Evolutionary conservation across 2,888 invertebrate genomes (phyloP).

Genomic region (Sarcophaga carnaria): DNA sequence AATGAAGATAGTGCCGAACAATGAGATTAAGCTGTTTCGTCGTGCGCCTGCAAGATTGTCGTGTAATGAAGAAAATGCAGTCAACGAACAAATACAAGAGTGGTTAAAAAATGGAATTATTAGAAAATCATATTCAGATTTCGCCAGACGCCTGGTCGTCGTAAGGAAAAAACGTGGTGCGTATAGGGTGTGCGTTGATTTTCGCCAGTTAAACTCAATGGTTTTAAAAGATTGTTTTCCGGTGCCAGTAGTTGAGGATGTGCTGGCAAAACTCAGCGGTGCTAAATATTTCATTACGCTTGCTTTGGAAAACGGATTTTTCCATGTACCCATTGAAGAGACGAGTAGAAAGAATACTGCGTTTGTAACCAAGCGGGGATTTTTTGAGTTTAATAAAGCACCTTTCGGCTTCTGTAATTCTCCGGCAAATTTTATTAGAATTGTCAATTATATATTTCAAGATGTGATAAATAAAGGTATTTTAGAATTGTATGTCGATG

Average conservation of each 20-base stretch:
- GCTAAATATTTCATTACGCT: conserved; percentile 36
- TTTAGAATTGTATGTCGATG: neutral
- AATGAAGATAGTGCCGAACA: conserved; percentile 22
- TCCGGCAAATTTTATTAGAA: conserved; percentile 52
- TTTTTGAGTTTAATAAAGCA: conserved; percentile 52
- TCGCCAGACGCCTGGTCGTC: conserved; percentile 71
- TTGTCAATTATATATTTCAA: conserved; percentile 58
- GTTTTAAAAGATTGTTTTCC: conserved; percentile 60
- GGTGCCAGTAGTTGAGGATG: conserved; percentile 61
- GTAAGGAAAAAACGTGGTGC: conserved; percentile 69
- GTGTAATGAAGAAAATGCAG: conserved; percentile 34
- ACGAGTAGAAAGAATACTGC: conserved; percentile 41
- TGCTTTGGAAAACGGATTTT: neutral
- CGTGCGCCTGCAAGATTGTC: neutral
- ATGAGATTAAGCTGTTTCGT: conserved; percentile 25
- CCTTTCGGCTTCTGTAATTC: conserved; percentile 56
- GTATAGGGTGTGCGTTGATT: conserved; percentile 71
- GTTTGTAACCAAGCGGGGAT: conserved; percentile 43
- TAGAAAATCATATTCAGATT: conserved; percentile 59
- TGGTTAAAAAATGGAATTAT: conserved; percentile 40
- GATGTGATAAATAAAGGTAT: conserved; percentile 41
- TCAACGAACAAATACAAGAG: conserved; percentile 46
- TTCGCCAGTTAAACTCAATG: conserved; percentile 59
- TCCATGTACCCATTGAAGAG: conserved; percentile 54
- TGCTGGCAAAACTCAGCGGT: conserved; percentile 28